Evolutionary conservation across 2,113 vertebrate species (phyloP).

Genomic region (Tringa solitaria): DNA sequence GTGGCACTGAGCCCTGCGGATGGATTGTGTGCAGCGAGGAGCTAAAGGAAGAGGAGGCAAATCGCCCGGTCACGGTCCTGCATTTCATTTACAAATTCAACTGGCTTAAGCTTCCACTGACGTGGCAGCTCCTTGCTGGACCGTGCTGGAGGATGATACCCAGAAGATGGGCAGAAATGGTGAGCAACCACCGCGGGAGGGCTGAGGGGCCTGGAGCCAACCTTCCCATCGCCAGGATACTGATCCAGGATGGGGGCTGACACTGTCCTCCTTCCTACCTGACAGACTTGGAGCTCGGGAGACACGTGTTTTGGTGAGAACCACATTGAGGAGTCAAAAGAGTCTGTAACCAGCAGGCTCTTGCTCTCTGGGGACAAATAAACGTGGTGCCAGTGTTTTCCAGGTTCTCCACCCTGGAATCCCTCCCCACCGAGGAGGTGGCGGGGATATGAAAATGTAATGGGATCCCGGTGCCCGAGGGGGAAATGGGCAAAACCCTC

Average conservation of each 20-base stretch:
- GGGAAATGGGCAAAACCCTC: background rate
- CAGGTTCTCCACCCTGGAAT: background rate
- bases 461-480: background rate
- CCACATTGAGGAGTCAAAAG: background rate
- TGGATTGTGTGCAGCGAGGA: background rate
- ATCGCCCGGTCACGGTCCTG: accelerated
- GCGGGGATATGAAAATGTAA: background rate
- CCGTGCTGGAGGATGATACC: accelerated
- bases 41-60: background rate
- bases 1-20: background rate
- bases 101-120: background rate
- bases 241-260: background rate
- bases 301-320: background rate
- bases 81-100: background rate
- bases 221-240: background rate
- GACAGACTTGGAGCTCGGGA: background rate
- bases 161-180: background rate
- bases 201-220: background rate
- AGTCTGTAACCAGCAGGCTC: background rate
- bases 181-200: accelerated
- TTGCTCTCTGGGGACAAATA: background rate
- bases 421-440: background rate
- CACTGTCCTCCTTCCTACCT: background rate
- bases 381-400: background rate
- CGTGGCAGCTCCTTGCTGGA: background rate